Percentiles rank a stretch among this genome's conserved stretches.
phyloP scores from a whole-genome alignment of 23 tunicate species.

The Ascidia mentula region DNA sequence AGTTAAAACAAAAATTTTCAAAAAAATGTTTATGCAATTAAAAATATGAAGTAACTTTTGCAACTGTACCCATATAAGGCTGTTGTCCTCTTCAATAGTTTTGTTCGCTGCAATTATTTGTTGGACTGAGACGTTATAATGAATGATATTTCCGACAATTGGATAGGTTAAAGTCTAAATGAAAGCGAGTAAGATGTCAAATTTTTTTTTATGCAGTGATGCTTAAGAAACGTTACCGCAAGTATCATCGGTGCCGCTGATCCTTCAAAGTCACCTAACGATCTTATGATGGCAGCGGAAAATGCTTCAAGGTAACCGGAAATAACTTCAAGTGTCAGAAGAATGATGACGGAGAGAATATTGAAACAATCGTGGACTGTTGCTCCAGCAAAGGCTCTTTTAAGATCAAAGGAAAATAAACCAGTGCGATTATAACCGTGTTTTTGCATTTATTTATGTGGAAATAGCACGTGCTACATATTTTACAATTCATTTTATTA shows the following conservation, averaged over 20 bases:
- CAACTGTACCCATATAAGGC: background rate
- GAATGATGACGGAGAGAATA: slow-evolving; percentile 26
- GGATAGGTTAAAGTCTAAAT: slow-evolving; percentile 22
- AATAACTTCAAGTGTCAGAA: background rate
- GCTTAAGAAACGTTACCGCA: background rate
- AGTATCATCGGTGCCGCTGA: slow-evolving; percentile 14
- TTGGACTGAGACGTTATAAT: slow-evolving; percentile 17
- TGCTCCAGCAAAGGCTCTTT: slow-evolving; percentile 55
- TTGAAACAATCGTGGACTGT: slow-evolving; percentile 50
- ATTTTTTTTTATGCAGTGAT: background rate
- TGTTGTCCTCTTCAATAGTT: slow-evolving; percentile 18
- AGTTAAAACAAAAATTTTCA: background rate
- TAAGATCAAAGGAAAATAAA: no score
- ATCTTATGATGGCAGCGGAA: background rate
- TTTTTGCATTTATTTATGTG: no score
- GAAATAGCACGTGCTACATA: no score
- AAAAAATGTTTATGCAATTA: background rate
- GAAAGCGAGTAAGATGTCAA: background rate
- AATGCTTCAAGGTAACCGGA: slow-evolving; percentile 16
- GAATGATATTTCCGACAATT: slow-evolving; percentile 26
- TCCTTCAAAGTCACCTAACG: slow-evolving; percentile 13
- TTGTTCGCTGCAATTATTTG: background rate
- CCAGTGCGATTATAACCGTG: no score
- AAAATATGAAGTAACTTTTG: background rate
- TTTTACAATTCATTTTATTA: no score